These are phyloP conservation scores for Helicoverpa assulta DNA, from an alignment of 2,888 invertebrate species.

Conservation along the genomic window DNA sequence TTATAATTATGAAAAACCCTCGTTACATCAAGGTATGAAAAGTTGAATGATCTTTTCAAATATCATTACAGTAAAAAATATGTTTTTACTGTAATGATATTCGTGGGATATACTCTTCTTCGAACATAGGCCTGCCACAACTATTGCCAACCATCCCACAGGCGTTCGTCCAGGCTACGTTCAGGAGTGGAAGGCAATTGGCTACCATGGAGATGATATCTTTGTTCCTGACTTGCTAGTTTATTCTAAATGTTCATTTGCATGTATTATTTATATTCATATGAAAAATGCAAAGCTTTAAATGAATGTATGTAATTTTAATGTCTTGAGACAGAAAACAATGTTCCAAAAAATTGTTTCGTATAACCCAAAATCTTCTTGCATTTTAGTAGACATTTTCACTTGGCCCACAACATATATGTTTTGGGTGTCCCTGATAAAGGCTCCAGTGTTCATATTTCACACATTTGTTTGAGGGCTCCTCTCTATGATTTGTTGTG, in stretches of 20 bases:
- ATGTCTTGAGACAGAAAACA: too few relatives aligned
- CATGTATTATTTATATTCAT: too few relatives aligned
- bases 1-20: neutral
- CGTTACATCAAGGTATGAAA: too few relatives aligned
- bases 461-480: constrained; percentile 80
- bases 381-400: constrained; percentile 36
- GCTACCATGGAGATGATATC: too few relatives aligned
- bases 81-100: too few relatives aligned
- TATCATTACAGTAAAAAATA: neutral
- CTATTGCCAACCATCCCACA: too few relatives aligned
- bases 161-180: too few relatives aligned
- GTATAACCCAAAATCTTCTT: neutral
- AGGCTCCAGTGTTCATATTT: constrained; percentile 78
- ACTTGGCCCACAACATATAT: constrained; percentile 74
- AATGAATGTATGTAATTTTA: too few relatives aligned
- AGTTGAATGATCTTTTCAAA: neutral
- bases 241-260: neutral
- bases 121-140: too few relatives aligned
- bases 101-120: too few relatives aligned
- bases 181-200: too few relatives aligned
- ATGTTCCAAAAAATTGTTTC: too few relatives aligned
- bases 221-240: neutral
- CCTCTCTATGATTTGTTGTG: constrained; percentile 79
- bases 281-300: neutral
- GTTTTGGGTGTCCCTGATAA: constrained; percentile 78